Evolutionary conservation across 2,797 vertebrate species (phyloP), one percentile per base, ranked within the genome.

Genomic region (Sus cebifrons): DNA sequence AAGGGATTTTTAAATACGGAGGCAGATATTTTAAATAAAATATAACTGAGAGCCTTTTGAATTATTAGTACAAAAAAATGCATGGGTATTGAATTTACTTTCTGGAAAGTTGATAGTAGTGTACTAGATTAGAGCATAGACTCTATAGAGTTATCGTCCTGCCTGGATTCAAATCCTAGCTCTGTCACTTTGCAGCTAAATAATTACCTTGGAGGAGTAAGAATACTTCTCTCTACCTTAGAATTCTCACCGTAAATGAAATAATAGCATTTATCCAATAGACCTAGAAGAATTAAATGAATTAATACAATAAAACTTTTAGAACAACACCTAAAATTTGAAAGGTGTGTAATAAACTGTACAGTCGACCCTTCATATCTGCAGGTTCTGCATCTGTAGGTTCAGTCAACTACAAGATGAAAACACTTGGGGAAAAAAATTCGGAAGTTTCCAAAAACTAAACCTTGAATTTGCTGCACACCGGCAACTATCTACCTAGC

Each of bases 311-410:
- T 68, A 64, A 88, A 64, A 44, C 49, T 64, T 73, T 77, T 92
- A 90, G 20, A 95, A 90, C 54, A 65, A 79, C 93, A 40, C 44
- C 12, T 89, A 62, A 89, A 44, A 94, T 95, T 25, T 70, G 86
- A 87, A 91, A 81, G 70, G 7, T 68, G 67, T 21, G 54, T 95
- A 90, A 75, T 81, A 77, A 83, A 82, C 52, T 32, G 36, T 36
- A 36, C 36, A 58, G 12, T 36, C 75, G 32, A 20, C 20, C 20
- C 54, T 78, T 20, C n/a, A 11, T 7, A 23, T 15, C 54, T 78
- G 52, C 54, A 54, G 56, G 75, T 32, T 58, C 54, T 58, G 6
- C 52, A 78, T 58, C 75, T 78, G 32, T 54, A 58, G 20, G 23
- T 58, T 32, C n/a, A 36, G 2, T 58, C n/a, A 78, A 9, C 21